Evolutionary conservation across 2,113 vertebrate genomes (phyloP), one percentile per base, ranked within the genome.

Genomic region (Lagopus muta): DNA sequence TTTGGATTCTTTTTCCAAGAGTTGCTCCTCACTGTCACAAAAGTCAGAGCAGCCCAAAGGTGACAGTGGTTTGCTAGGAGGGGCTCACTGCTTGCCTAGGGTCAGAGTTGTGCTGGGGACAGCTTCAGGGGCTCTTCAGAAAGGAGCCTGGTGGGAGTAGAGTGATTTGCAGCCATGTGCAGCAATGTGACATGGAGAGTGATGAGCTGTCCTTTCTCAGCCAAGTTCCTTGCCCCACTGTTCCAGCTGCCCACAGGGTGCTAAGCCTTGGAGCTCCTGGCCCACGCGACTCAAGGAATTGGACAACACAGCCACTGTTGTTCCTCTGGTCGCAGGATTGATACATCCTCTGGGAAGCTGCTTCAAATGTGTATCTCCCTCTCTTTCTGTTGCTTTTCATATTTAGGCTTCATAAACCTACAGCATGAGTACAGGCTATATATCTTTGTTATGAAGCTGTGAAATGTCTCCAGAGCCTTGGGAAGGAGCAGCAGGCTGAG

Each of bases 81-180:
- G 40, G 76, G 45, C 11, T 76, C 30, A 30, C 5, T 2, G 3
- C 64, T 32, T 57, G 16, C 21, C 73, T 18, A 21, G 36, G 48
- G 60, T 54, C 36, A 43, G 73, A 32, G 34, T 54, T 82, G 30
- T 3, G 1, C 52, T 76, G 66, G 57, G 38, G 10, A 38, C 1
- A 7, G 43, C 12, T 55, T 57, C 18, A 34, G 66, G 34, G 22
- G 12, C 10, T 71, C 42, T 52, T 82, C 32, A 74, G 36, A 55
- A 84, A 22, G 0, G 1, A 30, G 9, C 4, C 42, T 32, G 24
- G 27, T 50, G 54, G 64, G 24, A 94, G 25, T 86, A 90, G 40
- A 0, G 1, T 54, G 20, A 80, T 70, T 50, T n/a, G 79, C 1
- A 11, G 38, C 42, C 32, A 12, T 0, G 0, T 62, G 14, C 47